Conservation (phyloP, 2,888 invertebrate genomes). For the Leptinotarsa juncta region DNA sequence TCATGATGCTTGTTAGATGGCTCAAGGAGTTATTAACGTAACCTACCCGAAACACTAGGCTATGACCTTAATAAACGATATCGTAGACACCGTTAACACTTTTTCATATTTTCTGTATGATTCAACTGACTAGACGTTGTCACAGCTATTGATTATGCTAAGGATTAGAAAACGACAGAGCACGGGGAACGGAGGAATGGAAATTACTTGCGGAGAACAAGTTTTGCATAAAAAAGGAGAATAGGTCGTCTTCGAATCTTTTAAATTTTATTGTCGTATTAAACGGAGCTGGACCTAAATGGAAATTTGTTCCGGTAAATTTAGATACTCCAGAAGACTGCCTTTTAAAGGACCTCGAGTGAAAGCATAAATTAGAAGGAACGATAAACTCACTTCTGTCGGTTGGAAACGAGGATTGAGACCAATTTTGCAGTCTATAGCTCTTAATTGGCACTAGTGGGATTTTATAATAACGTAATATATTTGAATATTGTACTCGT, state of each 20-base stretch:
- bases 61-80: no score
- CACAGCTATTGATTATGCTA: not conserved
- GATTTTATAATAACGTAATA: no score
- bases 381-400: no score
- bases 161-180: constrained; percentile 4
- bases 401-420: no score
- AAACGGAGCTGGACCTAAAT: not conserved
- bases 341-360: not conserved
- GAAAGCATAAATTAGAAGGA: not conserved
- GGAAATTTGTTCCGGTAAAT: not conserved
- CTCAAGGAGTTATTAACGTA: no score
- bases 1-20: no score
- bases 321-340: not conserved
- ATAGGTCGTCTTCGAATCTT: not conserved
- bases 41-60: no score
- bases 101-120: no score
- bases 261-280: constrained; percentile 19
- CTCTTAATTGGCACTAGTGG: no score
- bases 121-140: not conserved
- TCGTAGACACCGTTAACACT: no score
- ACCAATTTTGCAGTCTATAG: no score
- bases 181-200: not conserved
- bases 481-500: no score
- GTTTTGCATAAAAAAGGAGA: constrained; percentile 27
- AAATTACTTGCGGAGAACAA: constrained; percentile 24